Base-by-base conservation (phyloP, 1,140 invertebrate genomes). In the Bombus polaris region DNA sequence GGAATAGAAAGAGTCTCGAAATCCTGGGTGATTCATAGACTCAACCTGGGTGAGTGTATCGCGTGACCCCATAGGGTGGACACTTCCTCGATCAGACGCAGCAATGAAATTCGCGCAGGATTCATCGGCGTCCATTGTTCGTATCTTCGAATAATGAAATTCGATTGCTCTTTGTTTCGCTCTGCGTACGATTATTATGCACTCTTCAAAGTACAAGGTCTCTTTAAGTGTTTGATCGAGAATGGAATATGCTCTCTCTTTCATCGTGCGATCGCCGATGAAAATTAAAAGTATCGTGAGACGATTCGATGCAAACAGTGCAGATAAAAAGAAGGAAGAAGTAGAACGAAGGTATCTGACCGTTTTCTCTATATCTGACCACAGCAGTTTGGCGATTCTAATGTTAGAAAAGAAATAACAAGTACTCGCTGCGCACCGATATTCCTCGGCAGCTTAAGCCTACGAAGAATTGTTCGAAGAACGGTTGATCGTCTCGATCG, bases 1-100 rank as follows among this genome's bases (percentile, higher is more conserved):
- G 79, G 82, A 90, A 88, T 44, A 62, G 42, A 87, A 85, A 59
- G 86, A 32, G 32, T 57, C 57, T 81, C 57, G 73, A 82, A 68
- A 87, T 80, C 22, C 42, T 9, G 74, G 10, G 42, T 90, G 88
- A 90, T 81, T 90, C 89, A 90, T 35, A 75, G 81, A 35, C 66
- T 66, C 32, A 62, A 59, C 73, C n/a, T 62, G 28, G 59, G 4
- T 62, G 59, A 62, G 9, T 44, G 18, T 37, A 28, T 53, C 47
- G 47, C 18, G 47, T 53, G 47, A 53, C 1, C 28, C 70, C 77
- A 22, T 9, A 22, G 77, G 53, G n/a, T 39, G 53, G 35, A 32
- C 35, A 80, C 44, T 85, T 85, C 83, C 78, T 80, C 25, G 70
- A 85, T 85, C 78, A 8, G 15, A 22, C 74, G 10, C 39, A 13